A percentile compares a stretch with the other conserved stretches of the same genome.
Evolutionary conservation across 2,888 invertebrate genomes (phyloP).

Genomic region (Ectemnius continuus): DNA sequence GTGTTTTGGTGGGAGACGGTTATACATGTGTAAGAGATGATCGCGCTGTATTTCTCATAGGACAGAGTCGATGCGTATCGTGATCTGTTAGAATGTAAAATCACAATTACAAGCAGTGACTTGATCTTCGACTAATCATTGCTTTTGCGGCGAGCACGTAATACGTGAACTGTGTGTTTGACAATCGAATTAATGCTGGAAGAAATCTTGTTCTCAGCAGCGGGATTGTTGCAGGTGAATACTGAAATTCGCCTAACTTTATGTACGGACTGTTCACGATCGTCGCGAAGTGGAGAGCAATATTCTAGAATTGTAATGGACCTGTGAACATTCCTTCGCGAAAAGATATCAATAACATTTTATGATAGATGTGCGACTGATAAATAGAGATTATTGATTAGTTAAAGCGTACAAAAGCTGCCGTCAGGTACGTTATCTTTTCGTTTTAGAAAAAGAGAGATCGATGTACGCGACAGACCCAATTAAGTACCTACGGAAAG

Average conservation of each 20-base stretch:
- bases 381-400: conserved; percentile 20
- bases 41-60: no score
- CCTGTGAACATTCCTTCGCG: conserved; percentile 64
- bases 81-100: no score
- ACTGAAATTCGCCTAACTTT: conserved; percentile 2
- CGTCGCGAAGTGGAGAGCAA: conserved; percentile 55
- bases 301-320: conserved; percentile 53
- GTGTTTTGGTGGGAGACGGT: no score
- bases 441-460: conserved; percentile 11
- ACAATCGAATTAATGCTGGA: conserved; percentile 44
- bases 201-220: not conserved
- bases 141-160: no score
- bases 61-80: no score
- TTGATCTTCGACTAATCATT: no score
- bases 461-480: no score
- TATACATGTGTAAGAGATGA: no score
- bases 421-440: conserved; percentile 28
- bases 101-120: no score
- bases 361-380: conserved; percentile 34
- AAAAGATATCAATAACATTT: conserved; percentile 33
- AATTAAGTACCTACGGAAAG: no score
- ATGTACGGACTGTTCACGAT: conserved; percentile 28
- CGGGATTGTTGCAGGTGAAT: conserved; percentile 7
- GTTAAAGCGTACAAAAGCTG: conserved; percentile 19
- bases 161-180: conserved; percentile 47